phyloP scores from a whole-genome alignment of 1,140 invertebrate species.

The Zaprionus kolodkinae region DNA sequence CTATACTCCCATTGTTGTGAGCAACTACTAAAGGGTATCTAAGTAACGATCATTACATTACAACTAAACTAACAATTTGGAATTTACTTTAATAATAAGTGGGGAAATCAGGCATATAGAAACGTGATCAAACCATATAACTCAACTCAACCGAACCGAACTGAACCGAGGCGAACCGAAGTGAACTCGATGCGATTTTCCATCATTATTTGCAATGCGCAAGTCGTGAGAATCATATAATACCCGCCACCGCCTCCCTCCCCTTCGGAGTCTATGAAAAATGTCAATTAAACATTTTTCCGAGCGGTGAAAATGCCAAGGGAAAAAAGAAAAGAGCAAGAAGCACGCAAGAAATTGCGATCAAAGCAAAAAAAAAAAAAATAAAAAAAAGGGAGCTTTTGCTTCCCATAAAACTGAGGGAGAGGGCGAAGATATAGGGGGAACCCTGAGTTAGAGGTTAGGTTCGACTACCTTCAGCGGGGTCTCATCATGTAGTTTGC shows the following conservation, averaged over 20 bases:
- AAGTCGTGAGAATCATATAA: conserved; percentile 1
- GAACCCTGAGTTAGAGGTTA: neutral
- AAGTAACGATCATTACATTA: neutral
- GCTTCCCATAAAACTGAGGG: conserved; percentile 14
- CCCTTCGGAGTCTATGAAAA: neutral
- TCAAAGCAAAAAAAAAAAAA: conserved; percentile 4
- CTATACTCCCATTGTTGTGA: neutral
- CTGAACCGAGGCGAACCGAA: neutral
- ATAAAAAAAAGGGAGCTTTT: neutral
- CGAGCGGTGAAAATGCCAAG: conserved; percentile 28
- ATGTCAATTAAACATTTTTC: conserved; percentile 19
- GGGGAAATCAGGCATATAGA: neutral
- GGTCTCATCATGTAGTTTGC: conserved; percentile 61
- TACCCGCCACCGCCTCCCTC: too few species aligned
- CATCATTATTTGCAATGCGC: conserved; percentile 1
- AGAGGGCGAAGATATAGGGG: neutral
- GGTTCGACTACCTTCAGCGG: conserved; percentile 39
- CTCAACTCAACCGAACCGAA: neutral
- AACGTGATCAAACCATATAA: conserved; percentile 2
- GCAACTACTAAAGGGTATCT: neutral
- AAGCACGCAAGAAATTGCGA: conserved; percentile 30
- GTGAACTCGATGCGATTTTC: neutral
- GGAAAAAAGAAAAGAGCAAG: conserved; percentile 1
- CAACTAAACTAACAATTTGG: neutral
- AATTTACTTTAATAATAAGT: neutral